Base-by-base conservation (phyloP, 2,888 invertebrate genomes). In the Venustoraphidia nigricollis region DNA sequence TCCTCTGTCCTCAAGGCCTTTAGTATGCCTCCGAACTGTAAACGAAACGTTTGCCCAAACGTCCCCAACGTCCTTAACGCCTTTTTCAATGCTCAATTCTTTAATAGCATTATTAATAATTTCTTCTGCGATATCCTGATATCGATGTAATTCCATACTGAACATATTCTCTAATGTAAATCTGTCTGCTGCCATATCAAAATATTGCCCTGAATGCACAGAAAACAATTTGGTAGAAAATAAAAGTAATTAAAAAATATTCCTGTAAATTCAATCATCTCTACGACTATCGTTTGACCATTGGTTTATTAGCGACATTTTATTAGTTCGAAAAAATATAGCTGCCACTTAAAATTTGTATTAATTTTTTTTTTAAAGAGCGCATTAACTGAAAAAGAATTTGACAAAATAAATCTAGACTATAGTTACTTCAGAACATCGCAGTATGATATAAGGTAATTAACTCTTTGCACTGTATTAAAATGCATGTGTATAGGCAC, bases 141-240 rank as follows among this genome's bases (percentile, higher is more conserved):
- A 89, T 54, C 82, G 78, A 58, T 90, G 87, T 51, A 93, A 67
- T 59, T 94, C 85, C 93, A 94, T 93, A 2, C 83, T 77, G 62
- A 94, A 94, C 81, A 94, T 86, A 61, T 92, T 90, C 51, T 89
- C 88, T 51, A 94, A 68, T 0, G 92, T 93, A 57, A 94, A 93
- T n/a, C 83, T 76, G 14, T 88, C 84, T 3, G 89, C 81, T 2
- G 85, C 75, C 83, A 93, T 91, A 59, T 93, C 91, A 62, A 93
- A 93, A 52, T 75, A 70, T 57, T 81, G 72, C 10, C 75, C 79
- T 75, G 56, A n/a, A 51, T 27, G 17, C 17, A 59, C 57, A 43
- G 62, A 66, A 65, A 41, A 63, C 62, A 48, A 14, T 35, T 39
- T 35, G 38, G 55, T 38, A 37, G 27, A 36, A 44, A 41, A 47